phyloP scores from a whole-genome alignment of 2,113 vertebrate genomes.

The Leucoraja erinaceus region DNA sequence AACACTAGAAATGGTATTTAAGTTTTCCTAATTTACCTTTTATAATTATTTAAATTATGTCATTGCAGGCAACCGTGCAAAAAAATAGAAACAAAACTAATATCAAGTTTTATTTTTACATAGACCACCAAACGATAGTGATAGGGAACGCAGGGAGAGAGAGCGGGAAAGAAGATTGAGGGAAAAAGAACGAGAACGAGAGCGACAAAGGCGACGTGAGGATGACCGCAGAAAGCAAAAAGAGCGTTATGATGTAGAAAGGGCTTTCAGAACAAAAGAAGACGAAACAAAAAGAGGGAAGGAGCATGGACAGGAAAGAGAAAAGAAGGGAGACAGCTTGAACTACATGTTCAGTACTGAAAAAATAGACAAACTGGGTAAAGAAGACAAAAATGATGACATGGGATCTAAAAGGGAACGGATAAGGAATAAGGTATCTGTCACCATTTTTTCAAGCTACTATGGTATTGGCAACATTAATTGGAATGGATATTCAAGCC shows the following conservation, averaged over 20 bases:
- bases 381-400: conserved; percentile 75
- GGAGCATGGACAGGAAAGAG: conserved; percentile 75
- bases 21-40: neutral
- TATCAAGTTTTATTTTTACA: conserved; percentile 37
- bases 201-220: conserved; percentile 65
- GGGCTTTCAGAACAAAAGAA: conserved; percentile 73
- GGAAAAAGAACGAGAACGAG: conserved; percentile 72
- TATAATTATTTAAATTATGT: conserved; percentile 12
- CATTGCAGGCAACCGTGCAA: neutral
- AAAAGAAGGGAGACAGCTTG: conserved; percentile 75
- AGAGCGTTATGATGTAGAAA: conserved; percentile 77
- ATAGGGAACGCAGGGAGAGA: conserved; percentile 76
- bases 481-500: conserved; percentile 29
- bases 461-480: conserved; percentile 26
- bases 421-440: conserved; percentile 77
- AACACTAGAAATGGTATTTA: neutral
- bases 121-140: conserved; percentile 76
- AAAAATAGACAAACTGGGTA: conserved; percentile 69
- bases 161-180: conserved; percentile 56
- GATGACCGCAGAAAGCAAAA: conserved; percentile 78
- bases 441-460: conserved; percentile 38
- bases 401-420: conserved; percentile 75
- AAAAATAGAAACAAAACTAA: conserved; percentile 3
- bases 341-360: conserved; percentile 64
- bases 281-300: conserved; percentile 87